Evolutionary conservation across 1,140 invertebrate genomes (phyloP), one percentile per base, ranked within the genome.

Genomic region (Zaprionus capensis): DNA sequence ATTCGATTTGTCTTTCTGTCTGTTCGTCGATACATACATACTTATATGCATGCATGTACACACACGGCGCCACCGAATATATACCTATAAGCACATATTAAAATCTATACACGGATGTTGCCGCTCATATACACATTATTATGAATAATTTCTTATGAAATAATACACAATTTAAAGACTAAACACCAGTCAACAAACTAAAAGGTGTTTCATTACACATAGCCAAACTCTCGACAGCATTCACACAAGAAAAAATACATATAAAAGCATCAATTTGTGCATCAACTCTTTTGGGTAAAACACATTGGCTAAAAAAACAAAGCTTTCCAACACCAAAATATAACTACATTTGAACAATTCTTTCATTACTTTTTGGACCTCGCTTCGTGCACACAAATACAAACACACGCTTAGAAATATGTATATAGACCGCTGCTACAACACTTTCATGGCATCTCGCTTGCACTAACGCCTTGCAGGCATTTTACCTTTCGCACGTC

Each of bases 81-180:
- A 44, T 78, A 74, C 70, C 70, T 68, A 68, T 67, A 53, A 65
- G 69, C 65, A 79, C 66, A 68, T 69, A 71, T 75, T 71, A 78
- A 88, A 88, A 81, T 82, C 66, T 90, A 80, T 82, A 91, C 69
- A 66, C 85, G 81, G 81, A 88, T 88, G 53, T 79, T 83, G 67
- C 71, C 62, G 69, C 78, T 85, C 75, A 81, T 84, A 84, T 84
- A 90, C 73, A 87, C 71, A 90, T 55, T 73, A 67, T 61, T 62
- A 57, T 5, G 31, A 67, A 17, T 59, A 75, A 57, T 76, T 62
- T 31, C 49, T 62, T 34, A 15, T 53, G 15, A 66, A 71, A 44
- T 44, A 5, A 15, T 56, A 68, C 28, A 74, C 46, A 28, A 24
- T 44, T 24, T 22, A 4, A 17, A 46, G 7, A 15, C 22, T 24